phyloP scores from a whole-genome alignment of 2,888 invertebrate genomes.

The Ormyrus nitidulus region DNA sequence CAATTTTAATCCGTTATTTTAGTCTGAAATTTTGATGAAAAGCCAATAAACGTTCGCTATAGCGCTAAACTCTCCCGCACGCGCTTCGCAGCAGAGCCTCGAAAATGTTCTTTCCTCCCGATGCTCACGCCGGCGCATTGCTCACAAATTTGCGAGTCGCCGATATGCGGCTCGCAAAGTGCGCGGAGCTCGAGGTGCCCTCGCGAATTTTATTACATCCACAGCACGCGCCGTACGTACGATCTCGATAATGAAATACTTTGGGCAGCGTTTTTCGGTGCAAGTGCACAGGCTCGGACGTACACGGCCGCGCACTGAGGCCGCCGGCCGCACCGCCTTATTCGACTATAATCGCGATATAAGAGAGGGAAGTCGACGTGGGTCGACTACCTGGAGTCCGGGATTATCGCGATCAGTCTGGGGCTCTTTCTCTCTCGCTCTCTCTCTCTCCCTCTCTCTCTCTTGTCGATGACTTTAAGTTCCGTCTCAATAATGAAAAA shows the following conservation, averaged over 20 bases:
- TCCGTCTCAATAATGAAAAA: slow-evolving; percentile 54
- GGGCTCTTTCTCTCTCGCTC: neutral
- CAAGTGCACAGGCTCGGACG: slow-evolving; percentile 23
- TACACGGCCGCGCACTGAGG: neutral
- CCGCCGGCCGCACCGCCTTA: slow-evolving; percentile 47
- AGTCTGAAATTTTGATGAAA: too few species aligned
- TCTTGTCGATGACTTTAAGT: slow-evolving; percentile 40
- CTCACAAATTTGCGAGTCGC: slow-evolving; percentile 19
- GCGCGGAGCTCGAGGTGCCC: neutral
- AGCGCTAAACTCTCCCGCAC: neutral
- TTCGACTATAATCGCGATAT: slow-evolving; percentile 66
- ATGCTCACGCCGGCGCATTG: neutral
- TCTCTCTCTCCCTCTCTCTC: too few species aligned
- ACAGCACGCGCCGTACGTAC: slow-evolving; percentile 56
- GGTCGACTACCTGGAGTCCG: slow-evolving; percentile 50
- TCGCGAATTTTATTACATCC: slow-evolving; percentile 65
- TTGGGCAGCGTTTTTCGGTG: slow-evolving; percentile 60
- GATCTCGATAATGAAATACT: slow-evolving; percentile 69
- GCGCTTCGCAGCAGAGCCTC: neutral
- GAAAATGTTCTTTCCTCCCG: slow-evolving; percentile 17
- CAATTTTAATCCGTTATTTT: too few species aligned
- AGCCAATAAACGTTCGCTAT: neutral
- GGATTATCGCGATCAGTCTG: slow-evolving; percentile 48
- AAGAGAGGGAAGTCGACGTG: slow-evolving; percentile 52
- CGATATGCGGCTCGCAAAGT: neutral